A percentile compares a stretch with the other conserved stretches of the same genome.
These are phyloP conservation scores for Mastomys coucha DNA, from an alignment of 2,113 vertebrate genomes.

Conservation along the genomic window DNA sequence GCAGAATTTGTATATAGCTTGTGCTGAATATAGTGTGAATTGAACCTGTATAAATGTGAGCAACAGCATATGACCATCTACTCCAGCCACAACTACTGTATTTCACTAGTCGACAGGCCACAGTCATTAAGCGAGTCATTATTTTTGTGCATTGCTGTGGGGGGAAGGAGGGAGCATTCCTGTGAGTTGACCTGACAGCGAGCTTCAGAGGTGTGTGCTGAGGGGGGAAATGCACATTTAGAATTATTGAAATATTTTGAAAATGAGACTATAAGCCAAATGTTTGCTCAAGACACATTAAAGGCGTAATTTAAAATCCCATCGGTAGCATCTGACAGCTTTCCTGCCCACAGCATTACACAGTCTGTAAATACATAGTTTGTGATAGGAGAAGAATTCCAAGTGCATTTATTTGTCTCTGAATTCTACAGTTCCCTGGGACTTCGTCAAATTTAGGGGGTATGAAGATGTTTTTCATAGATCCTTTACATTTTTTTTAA, in stretches of 20 bases:
- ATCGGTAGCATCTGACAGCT: neutral
- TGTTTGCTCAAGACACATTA: neutral
- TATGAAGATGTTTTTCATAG: conserved; percentile 5
- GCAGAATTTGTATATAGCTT: conserved; percentile 9
- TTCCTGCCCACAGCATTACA: neutral
- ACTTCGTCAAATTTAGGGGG: neutral
- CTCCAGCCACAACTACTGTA: neutral
- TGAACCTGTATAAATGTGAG: neutral
- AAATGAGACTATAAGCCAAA: neutral
- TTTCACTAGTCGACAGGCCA: neutral
- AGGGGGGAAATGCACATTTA: neutral
- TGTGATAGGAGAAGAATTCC: conserved; percentile 1
- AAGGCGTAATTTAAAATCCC: conserved; percentile 9
- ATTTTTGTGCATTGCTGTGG: conserved; percentile 9
- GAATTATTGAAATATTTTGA: conserved; percentile 5
- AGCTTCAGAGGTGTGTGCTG: neutral
- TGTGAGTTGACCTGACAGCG: neutral
- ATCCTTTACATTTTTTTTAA: conserved; percentile 29
- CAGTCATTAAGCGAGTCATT: neutral
- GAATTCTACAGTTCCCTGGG: conserved; percentile 3
- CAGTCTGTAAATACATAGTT: conserved; percentile 5
- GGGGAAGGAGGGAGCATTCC: neutral
- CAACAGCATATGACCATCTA: neutral
- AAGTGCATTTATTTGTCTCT: conserved; percentile 37
- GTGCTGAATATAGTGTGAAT: neutral